These are phyloP conservation scores for Ormyrus rosae DNA, from an alignment of 2,888 invertebrate genomes.

Conservation along the genomic window DNA sequence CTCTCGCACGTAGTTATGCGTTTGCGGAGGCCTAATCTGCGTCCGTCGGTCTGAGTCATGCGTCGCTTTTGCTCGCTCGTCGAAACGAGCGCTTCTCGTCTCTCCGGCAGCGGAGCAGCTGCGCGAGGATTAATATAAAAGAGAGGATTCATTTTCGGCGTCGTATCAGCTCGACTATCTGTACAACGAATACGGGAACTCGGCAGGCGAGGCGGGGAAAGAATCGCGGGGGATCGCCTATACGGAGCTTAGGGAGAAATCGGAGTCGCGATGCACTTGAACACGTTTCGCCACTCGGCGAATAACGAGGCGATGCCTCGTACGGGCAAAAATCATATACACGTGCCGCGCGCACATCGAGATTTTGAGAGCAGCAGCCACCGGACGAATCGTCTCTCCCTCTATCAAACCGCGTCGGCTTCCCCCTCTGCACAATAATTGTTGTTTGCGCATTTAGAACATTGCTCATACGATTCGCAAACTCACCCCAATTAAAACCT, in stretches of 20 bases:
- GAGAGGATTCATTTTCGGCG: background rate
- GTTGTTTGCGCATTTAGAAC: no score
- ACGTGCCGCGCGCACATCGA: background rate
- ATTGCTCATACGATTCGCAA: no score
- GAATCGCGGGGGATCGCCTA: constrained; percentile 26
- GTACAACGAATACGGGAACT: background rate
- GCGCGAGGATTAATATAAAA: background rate
- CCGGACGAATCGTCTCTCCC: no score
- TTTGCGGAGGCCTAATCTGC: background rate
- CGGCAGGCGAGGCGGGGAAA: background rate
- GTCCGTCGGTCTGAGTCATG: no score
- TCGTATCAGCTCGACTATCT: background rate
- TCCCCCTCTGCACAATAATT: no score
- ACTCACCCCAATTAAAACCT: no score
- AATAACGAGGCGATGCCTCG: background rate
- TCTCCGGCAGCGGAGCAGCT: no score
- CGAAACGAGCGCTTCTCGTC: no score
- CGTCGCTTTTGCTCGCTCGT: no score
- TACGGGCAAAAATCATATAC: background rate
- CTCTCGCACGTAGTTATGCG: background rate
- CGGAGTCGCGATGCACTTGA: constrained; percentile 32
- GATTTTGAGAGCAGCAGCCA: no score
- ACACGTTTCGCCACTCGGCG: constrained; percentile 40
- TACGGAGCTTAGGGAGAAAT: background rate
- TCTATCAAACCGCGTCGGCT: no score